phyloP scores from a whole-genome alignment of 30 jellyfish, hydroid and myxozoan species.

The Cassiopea xamachana region DNA sequence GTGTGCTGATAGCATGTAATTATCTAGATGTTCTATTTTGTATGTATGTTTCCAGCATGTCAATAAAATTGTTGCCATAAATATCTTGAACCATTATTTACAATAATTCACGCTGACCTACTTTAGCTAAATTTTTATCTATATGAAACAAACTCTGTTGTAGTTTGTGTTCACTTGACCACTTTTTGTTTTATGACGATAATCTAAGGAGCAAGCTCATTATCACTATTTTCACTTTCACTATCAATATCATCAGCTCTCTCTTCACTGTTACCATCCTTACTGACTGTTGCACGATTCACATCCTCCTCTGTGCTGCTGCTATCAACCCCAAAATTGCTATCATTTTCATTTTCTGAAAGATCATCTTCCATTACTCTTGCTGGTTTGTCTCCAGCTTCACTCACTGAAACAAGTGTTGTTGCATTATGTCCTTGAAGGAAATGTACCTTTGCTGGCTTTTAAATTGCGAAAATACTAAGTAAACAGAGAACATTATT shows the following conservation, averaged over 20 bases:
- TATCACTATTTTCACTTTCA: no score
- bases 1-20: conserved; percentile 28
- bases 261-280: no score
- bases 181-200: background rate
- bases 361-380: no score
- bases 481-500: conserved; percentile 8
- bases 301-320: no score
- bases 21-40: conserved; percentile 30
- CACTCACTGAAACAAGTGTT: background rate
- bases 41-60: conserved; percentile 7
- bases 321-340: no score
- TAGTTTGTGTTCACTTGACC: background rate
- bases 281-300: no score
- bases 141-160: background rate
- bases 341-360: no score
- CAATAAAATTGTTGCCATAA: conserved; percentile 18
- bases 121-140: background rate
- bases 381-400: no score
- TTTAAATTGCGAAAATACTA: background rate
- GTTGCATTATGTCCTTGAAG: background rate
- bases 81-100: conserved; percentile 16
- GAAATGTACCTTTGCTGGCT: no score
- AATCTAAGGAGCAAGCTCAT: no score
- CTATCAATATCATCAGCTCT: no score
- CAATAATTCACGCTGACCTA: background rate